Conservation (phyloP, 2,797 vertebrate genomes). For the Schizopygopsis malacanthus region DNA sequence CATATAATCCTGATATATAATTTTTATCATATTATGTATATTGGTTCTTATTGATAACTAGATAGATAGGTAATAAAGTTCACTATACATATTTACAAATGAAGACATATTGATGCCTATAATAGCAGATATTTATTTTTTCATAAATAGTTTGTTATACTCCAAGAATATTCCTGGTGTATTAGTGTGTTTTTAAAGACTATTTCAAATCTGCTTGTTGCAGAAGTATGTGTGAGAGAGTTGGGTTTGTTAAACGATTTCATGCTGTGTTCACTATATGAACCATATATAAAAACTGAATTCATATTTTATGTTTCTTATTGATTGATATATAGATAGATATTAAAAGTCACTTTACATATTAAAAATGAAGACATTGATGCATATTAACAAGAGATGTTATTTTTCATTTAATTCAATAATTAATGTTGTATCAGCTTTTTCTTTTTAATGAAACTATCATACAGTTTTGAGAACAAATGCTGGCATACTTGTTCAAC, state of each 20-base stretch:
- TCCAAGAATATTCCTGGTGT: background rate
- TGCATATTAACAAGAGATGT: background rate
- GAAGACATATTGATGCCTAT: background rate
- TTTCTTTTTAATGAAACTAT: background rate
- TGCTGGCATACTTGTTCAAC: background rate
- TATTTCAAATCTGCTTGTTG: slow-evolving; percentile 1
- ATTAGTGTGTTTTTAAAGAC: background rate
- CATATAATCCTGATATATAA: background rate
- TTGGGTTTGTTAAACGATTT: background rate
- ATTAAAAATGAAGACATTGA: background rate
- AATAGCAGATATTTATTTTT: background rate
- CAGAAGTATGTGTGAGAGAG: slow-evolving; percentile 5
- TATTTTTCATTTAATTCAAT: background rate
- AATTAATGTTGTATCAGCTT: background rate
- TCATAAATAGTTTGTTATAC: background rate
- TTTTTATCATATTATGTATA: background rate
- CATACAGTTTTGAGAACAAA: background rate
- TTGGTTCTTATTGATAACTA: background rate
- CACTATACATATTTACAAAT: background rate
- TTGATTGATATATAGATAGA: background rate
- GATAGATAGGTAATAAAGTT: background rate
- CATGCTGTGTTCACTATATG: background rate
- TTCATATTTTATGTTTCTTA: background rate
- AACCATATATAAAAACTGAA: background rate
- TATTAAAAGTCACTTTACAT: background rate